Evolutionary conservation across 1,140 invertebrate species (phyloP).

Genomic region (Xylocopa sonorina): DNA sequence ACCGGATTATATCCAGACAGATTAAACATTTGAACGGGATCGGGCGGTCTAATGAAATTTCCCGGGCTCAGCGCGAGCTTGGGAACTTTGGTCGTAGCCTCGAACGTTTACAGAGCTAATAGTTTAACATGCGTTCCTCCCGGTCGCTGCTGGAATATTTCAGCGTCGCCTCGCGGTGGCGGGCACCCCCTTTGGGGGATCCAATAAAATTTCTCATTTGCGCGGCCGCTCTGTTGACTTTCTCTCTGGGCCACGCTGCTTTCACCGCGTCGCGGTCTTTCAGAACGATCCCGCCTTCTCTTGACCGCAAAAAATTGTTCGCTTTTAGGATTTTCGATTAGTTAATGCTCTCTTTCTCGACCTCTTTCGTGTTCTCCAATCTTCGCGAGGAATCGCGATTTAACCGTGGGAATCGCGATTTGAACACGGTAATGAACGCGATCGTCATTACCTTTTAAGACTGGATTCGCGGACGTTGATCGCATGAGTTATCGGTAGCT

Average conservation of each 20-base stretch:
- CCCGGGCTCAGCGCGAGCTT: neutral
- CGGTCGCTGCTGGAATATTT: conserved; percentile 23
- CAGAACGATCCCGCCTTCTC: too few species aligned
- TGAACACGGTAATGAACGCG: too few species aligned
- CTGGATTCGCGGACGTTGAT: too few species aligned
- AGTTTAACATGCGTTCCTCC: conserved; percentile 45
- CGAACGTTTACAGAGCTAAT: conserved; percentile 50
- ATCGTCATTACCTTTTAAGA: too few species aligned
- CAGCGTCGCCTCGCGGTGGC: conserved; percentile 6
- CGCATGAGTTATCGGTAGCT: too few species aligned
- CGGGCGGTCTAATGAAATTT: conserved; percentile 46
- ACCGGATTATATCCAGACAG: conserved; percentile 48
- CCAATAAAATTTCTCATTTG: conserved; percentile 49
- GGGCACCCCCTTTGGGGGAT: neutral
- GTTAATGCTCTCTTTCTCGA: too few species aligned
- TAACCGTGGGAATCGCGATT: too few species aligned
- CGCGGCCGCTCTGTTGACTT: conserved; percentile 35
- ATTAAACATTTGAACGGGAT: conserved; percentile 51
- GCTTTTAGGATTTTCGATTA: too few species aligned
- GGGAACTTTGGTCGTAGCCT: conserved; percentile 31
- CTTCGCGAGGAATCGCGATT: too few species aligned
- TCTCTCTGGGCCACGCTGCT: conserved; percentile 7
- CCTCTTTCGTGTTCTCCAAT: too few species aligned
- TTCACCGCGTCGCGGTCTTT: neutral
- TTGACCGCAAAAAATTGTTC: too few species aligned